Evolutionary conservation across 2,888 invertebrate species (phyloP), one percentile per base, ranked within the genome.

Genomic region (Andrena haemorrhoa): DNA sequence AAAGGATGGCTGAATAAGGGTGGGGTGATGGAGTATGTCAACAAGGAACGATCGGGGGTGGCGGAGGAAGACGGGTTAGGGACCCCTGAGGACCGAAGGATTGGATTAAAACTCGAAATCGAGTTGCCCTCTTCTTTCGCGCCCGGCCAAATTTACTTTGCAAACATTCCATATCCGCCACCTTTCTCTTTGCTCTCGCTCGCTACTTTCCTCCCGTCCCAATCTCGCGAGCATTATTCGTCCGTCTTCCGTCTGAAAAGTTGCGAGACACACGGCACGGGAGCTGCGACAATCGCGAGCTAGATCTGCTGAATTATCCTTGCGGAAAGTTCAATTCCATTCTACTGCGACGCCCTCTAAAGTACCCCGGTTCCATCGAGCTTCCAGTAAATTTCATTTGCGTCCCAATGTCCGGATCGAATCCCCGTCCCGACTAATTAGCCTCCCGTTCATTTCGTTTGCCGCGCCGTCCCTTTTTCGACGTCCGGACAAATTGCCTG

Each of bases 31-130:
- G 23, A 65, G 75, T 51, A 73, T 60, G 33, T 75, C 75, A 86
- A 73, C 82, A 71, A 79, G 68, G 23, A 75, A 20, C 49, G 79
- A 70, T 65, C 58, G 56, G 16, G 61, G 16, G 1, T 1, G 61
- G 26, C 10, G 3, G 47, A 10, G 61, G 12, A 6, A 33, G 64
- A 65, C 33, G 69, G 23, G 51, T 49, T 26, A 56, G 47, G 70
- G 65, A 75, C 79, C 87, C 79, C 79, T 53, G 29, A 81, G 86
- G 86, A 85, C 81, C 69, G 53, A 56, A 79, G 76, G 86, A 92
- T 92, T 91, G 90, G 89, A 92, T 92, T 91, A 91, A 92, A 92
- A 92, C 91, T 92, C 91, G 88, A 90, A 91, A 92, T 92, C 89
- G 90, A 92, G 90, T 92, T 92, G 86, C 86, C 79, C 81, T 87